Evolutionary conservation across 2,113 vertebrate genomes (phyloP).

Genomic region (Paramisgurnus dabryanus): DNA sequence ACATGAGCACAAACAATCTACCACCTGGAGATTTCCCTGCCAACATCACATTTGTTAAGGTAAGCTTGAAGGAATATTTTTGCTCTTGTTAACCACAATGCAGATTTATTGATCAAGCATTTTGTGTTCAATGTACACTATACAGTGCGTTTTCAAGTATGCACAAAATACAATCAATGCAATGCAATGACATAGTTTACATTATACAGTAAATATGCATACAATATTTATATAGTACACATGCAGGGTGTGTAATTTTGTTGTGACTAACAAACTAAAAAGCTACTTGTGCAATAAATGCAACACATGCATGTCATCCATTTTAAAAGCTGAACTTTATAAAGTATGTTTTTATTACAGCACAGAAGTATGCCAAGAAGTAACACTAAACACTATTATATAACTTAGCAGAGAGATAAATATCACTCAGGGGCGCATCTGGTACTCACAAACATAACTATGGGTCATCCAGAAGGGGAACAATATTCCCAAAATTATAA

Average conservation of each 20-base stretch:
- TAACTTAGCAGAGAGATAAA: too few species aligned
- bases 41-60: slow-evolving; percentile 88
- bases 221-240: not conserved
- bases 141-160: not conserved
- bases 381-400: too few species aligned
- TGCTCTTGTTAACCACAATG: not conserved
- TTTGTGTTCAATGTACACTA: too few species aligned
- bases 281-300: not conserved
- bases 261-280: not conserved
- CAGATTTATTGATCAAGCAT: too few species aligned
- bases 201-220: not conserved
- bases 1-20: slow-evolving; percentile 47
- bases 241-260: not conserved
- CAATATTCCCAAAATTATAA: too few species aligned
- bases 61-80: slow-evolving; percentile 65
- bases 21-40: slow-evolving; percentile 80
- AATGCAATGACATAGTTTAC: not conserved
- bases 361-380: not conserved
- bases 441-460: too few species aligned
- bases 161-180: not conserved
- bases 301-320: not conserved
- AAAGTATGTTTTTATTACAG: not conserved
- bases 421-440: too few species aligned
- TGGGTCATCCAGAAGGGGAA: too few species aligned
- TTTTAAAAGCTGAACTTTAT: not conserved